phyloP scores from a whole-genome alignment of 1,140 invertebrate species.

The Harpegnathos saltator region DNA sequence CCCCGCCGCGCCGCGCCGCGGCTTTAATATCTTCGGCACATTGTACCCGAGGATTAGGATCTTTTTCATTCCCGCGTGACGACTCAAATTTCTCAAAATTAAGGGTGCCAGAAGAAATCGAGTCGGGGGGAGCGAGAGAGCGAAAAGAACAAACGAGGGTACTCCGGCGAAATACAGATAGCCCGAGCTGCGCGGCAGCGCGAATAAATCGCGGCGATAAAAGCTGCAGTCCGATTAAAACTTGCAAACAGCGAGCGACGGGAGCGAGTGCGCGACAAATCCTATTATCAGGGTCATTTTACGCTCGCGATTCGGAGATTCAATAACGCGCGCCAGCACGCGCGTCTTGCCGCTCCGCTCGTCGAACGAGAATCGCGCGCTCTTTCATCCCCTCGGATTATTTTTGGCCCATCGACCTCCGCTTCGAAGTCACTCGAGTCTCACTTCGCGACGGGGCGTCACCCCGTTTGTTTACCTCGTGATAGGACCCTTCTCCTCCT shows the following conservation, averaged over 20 bases:
- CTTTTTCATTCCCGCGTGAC: not conserved
- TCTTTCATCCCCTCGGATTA: not conserved
- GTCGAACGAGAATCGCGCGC: not conserved
- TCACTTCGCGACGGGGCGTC: not conserved
- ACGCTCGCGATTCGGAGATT: conserved; percentile 9
- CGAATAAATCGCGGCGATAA: conserved; percentile 44
- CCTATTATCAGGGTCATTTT: conserved; percentile 43
- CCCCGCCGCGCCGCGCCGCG: no score
- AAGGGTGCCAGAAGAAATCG: not conserved
- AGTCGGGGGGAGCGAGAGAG: not conserved
- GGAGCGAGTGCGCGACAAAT: conserved; percentile 13
- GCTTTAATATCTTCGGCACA: not conserved
- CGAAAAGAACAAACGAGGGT: not conserved
- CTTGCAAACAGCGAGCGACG: not conserved
- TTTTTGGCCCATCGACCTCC: not conserved
- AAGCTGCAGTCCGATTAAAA: conserved; percentile 35
- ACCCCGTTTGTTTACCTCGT: not conserved
- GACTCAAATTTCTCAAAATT: not conserved
- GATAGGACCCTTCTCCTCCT: conserved; percentile 1
- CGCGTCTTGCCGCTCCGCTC: conserved; percentile 19
- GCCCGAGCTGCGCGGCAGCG: not conserved
- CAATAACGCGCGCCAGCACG: conserved; percentile 3
- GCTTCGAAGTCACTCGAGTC: not conserved
- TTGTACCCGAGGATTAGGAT: not conserved
- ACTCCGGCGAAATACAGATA: conserved; percentile 6